Evolutionary conservation across 2,888 invertebrate species (phyloP).

Genomic region (Caprella mutica): DNA sequence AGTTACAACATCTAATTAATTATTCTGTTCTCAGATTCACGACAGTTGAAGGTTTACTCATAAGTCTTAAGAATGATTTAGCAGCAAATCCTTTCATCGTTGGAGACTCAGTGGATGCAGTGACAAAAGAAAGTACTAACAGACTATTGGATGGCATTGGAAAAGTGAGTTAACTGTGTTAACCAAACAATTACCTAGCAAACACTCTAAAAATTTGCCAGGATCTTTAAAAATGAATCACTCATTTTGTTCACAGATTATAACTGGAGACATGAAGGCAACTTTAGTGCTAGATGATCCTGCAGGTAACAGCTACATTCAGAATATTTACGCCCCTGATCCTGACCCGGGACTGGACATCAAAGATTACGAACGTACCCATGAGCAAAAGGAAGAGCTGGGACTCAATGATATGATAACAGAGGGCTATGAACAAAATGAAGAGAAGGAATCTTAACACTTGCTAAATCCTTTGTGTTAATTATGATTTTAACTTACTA

Average conservation of each 20-base stretch:
- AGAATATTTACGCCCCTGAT: constrained; percentile 57
- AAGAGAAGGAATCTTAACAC: not conserved
- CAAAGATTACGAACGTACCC: constrained; percentile 64
- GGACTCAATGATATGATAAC: constrained; percentile 94
- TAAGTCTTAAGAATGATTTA: constrained; percentile 52
- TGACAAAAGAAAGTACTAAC: constrained; percentile 9
- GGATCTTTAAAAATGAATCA: too few species aligned
- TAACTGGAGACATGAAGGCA: constrained; percentile 50
- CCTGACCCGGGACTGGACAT: constrained; percentile 60
- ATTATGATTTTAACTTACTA: not conserved
- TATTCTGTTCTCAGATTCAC: constrained; percentile 55
- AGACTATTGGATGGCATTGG: constrained; percentile 14
- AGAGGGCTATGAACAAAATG: constrained; percentile 54
- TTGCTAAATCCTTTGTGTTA: not conserved
- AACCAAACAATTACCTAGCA: too few species aligned
- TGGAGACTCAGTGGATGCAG: constrained; percentile 35
- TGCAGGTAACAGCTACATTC: constrained; percentile 89
- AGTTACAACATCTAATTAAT: too few species aligned
- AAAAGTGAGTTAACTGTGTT: constrained; percentile 4
- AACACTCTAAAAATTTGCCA: too few species aligned
- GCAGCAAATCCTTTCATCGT: constrained; percentile 36
- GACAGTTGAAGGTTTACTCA: constrained; percentile 80
- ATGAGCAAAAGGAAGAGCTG: constrained; percentile 87
- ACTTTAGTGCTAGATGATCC: constrained; percentile 88
- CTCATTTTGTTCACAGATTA: constrained; percentile 43